Conservation (phyloP, 2,797 vertebrate species). For the Menidia menidia region DNA sequence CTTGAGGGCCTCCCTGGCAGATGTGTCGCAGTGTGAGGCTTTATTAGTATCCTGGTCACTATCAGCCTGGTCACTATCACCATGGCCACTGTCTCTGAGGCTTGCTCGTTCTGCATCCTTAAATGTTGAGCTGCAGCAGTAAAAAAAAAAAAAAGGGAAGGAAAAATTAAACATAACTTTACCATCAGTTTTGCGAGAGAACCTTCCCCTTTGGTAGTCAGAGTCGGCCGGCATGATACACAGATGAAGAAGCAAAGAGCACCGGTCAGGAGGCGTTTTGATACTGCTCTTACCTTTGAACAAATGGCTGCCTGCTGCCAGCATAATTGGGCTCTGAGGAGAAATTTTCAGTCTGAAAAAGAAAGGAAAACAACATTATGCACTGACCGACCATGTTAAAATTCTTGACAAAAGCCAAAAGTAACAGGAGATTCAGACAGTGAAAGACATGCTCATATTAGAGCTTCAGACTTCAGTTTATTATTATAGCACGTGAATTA, state of each 20-base stretch:
- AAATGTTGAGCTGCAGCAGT: constrained; percentile 97
- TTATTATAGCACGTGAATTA: constrained; percentile 23
- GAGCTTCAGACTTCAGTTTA: not conserved
- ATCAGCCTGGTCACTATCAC: constrained; percentile 99
- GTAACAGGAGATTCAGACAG: constrained; percentile 29
- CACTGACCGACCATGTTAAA: constrained; percentile 32
- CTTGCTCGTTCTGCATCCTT: constrained; percentile 99
- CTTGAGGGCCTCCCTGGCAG: constrained; percentile 99
- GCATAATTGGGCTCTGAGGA: constrained; percentile 99
- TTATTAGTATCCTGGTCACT: constrained; percentile 99
- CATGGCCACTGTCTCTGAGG: constrained; percentile 99
- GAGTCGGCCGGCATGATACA: constrained; percentile 58
- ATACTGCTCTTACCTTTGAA: constrained; percentile 99
- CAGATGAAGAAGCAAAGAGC: constrained; percentile 69
- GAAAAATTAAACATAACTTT: constrained; percentile 50
- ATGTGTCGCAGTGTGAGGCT: constrained; percentile 99
- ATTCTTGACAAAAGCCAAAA: constrained; percentile 26
- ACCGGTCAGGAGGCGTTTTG: constrained; percentile 86
- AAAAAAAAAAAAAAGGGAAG: constrained; percentile 42
- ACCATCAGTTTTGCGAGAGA: constrained; percentile 54
- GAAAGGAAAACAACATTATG: constrained; percentile 82
- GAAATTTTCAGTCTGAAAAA: constrained; percentile 99
- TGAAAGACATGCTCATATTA: constrained; percentile 4
- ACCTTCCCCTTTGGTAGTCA: constrained; percentile 49
- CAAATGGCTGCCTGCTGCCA: constrained; percentile 99